Conservation (phyloP, 1,140 invertebrate genomes). For the Trichonephila inaurata region DNA sequence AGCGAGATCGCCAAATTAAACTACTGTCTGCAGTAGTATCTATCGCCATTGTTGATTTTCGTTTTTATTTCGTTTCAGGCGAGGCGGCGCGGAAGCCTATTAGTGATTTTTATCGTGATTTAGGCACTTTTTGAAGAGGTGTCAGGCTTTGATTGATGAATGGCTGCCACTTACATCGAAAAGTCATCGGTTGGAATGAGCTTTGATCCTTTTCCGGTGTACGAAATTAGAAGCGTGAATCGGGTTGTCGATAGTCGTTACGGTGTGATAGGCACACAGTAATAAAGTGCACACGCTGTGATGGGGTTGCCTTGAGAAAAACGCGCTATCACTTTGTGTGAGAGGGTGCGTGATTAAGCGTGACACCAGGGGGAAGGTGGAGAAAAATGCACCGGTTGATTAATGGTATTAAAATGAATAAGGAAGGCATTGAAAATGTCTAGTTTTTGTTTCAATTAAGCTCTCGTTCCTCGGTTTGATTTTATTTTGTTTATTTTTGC, state of each 20-base stretch:
- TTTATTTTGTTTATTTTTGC: no score
- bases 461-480: no score
- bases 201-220: conserved; percentile 12
- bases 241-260: conserved; percentile 3
- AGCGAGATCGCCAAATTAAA: conserved; percentile 32
- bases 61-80: conserved; percentile 22
- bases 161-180: neutral
- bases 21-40: neutral
- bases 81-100: conserved; percentile 56
- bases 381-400: no score
- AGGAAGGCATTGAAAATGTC: no score
- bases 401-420: no score
- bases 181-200: neutral
- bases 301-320: conserved; percentile 20
- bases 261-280: neutral
- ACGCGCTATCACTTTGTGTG: neutral
- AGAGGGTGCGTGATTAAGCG: neutral
- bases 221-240: conserved; percentile 45
- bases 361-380: neutral
- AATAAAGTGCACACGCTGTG: conserved; percentile 5
- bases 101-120: conserved; percentile 69
- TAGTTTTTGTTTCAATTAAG: no score
- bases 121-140: conserved; percentile 26
- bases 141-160: conserved; percentile 50
- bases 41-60: conserved; percentile 46